phyloP scores from a whole-genome alignment of 2,113 vertebrate genomes.

The Paratilapia polleni region DNA sequence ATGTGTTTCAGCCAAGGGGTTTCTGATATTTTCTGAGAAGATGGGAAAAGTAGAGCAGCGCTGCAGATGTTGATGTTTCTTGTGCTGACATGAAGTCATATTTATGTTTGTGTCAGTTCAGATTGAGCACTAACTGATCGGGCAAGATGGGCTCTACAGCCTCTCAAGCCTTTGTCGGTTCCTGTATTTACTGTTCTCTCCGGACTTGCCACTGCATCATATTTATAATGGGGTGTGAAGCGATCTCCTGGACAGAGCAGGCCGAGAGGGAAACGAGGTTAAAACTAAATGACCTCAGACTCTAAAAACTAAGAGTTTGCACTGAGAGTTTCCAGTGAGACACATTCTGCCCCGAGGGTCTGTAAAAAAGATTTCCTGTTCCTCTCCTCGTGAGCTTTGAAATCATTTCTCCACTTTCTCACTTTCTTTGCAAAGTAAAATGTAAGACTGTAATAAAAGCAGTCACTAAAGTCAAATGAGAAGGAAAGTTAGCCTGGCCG shows the following conservation, averaged over 20 bases:
- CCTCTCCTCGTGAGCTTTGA: constrained; percentile 44
- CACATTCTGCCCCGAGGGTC: constrained; percentile 16
- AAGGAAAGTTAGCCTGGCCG: constrained; percentile 54
- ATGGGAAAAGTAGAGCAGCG: constrained; percentile 41
- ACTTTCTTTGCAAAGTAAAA: constrained; percentile 32
- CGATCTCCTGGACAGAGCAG: background rate
- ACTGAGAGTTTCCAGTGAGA: constrained; percentile 40
- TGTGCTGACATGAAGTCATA: constrained; percentile 43
- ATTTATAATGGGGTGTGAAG: constrained; percentile 33
- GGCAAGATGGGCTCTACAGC: background rate
- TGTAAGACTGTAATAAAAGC: constrained; percentile 58
- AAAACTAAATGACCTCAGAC: constrained; percentile 37
- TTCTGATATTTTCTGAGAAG: constrained; percentile 55
- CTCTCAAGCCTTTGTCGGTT: background rate
- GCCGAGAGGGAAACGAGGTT: constrained; percentile 17
- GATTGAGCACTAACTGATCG: constrained; percentile 36
- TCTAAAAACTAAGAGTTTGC: constrained; percentile 12
- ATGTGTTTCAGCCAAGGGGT: constrained; percentile 43
- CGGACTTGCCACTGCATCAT: constrained; percentile 8
- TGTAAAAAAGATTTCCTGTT: constrained; percentile 44
- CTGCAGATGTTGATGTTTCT: constrained; percentile 62
- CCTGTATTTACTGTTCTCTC: constrained; percentile 17
- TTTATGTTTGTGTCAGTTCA: constrained; percentile 35
- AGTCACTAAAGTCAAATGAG: constrained; percentile 45
- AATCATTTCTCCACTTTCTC: constrained; percentile 39